Evolutionary conservation across 2,888 invertebrate genomes (phyloP).

Genomic region (Zelleria hepariella): DNA sequence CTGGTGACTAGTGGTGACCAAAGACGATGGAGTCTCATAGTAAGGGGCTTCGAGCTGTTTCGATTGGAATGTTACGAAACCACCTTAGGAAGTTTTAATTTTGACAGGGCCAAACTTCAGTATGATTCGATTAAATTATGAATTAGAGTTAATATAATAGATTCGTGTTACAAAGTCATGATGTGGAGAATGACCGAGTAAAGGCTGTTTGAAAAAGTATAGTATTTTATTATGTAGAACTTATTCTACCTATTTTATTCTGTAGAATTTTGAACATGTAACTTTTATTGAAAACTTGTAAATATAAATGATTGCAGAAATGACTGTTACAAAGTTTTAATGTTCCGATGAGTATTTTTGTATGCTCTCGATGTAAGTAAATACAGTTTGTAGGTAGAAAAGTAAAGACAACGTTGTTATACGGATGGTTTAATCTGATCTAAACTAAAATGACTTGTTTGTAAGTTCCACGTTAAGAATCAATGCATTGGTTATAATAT

Average conservation of each 20-base stretch:
- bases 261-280: background rate
- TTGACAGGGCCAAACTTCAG: background rate
- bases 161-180: too few relatives aligned
- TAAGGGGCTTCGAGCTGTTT: background rate
- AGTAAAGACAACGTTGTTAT: constrained; percentile 1
- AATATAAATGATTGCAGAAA: constrained; percentile 5
- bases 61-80: background rate
- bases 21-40: background rate
- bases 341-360: constrained; percentile 39
- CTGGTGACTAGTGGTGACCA: background rate
- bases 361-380: constrained; percentile 36
- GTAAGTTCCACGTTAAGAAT: background rate
- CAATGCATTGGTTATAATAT: too few relatives aligned
- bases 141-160: background rate
- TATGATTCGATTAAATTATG: background rate
- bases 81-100: background rate
- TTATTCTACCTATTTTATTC: background rate
- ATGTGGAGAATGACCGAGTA: background rate
- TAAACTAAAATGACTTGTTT: constrained; percentile 4
- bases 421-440: too few relatives aligned
- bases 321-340: constrained; percentile 1
- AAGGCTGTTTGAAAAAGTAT: background rate
- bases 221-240: background rate
- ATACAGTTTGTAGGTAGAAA: background rate
- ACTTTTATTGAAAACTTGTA: background rate